phyloP scores from a whole-genome alignment of 1,140 invertebrate species.

The Ceratina japonica region DNA sequence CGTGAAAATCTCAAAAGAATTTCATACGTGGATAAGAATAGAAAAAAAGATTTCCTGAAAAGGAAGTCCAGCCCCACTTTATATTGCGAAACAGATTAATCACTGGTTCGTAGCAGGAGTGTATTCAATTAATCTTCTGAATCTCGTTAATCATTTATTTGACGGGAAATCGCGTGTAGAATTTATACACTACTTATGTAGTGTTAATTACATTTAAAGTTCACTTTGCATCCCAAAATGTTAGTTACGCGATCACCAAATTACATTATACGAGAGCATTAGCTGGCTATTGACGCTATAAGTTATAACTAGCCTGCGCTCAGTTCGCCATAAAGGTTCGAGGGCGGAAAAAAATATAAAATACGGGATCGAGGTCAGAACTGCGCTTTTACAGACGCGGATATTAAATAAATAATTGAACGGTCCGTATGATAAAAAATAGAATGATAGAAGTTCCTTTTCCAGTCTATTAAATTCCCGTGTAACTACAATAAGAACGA shows the following conservation, averaged over 20 bases:
- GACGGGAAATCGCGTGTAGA: not conserved
- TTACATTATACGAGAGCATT: not conserved
- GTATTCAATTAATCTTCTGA: not conserved
- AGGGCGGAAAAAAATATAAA: not conserved
- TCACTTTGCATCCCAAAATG: not conserved
- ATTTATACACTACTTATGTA: not conserved
- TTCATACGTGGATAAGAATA: too few species aligned
- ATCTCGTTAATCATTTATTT: not conserved
- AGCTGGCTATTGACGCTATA: not conserved
- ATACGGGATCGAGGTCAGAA: not conserved
- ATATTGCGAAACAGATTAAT: too few species aligned
- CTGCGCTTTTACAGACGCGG: too few species aligned
- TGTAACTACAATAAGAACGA: too few species aligned
- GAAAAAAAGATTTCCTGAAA: too few species aligned
- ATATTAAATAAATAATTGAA: too few species aligned
- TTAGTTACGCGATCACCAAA: not conserved
- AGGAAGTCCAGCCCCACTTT: too few species aligned
- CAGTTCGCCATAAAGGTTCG: not conserved
- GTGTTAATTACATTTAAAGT: not conserved
- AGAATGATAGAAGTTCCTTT: too few species aligned
- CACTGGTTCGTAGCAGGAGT: not conserved
- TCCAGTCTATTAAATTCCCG: too few species aligned
- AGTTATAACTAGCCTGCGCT: not conserved
- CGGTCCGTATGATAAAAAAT: too few species aligned
- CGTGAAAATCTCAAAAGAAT: too few species aligned